Evolutionary conservation across 1,140 invertebrate genomes (phyloP).

Genomic region (Drosophila miranda): DNA sequence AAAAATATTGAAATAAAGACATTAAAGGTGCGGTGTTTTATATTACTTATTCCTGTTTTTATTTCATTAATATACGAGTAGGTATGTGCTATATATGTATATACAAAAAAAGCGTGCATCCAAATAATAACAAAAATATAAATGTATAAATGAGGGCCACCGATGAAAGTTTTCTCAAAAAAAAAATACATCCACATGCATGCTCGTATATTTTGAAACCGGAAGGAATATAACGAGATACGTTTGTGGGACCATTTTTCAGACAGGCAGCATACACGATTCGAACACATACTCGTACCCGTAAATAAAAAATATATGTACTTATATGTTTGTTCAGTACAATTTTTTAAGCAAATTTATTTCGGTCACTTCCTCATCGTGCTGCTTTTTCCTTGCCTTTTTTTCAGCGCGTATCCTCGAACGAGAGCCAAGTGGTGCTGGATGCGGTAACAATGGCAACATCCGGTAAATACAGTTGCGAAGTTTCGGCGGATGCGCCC

Average conservation of each 20-base stretch:
- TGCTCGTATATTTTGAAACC: slow-evolving; percentile 20
- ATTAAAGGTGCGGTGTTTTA: too few relatives aligned
- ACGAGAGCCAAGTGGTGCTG: slow-evolving; percentile 86
- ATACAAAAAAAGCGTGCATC: too few relatives aligned
- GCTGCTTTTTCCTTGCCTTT: slow-evolving; percentile 27
- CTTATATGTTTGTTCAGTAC: slow-evolving; percentile 21
- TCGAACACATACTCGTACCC: too few relatives aligned
- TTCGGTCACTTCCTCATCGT: slow-evolving; percentile 30
- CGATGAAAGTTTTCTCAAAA: slow-evolving; percentile 3
- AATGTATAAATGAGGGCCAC: slow-evolving; percentile 50
- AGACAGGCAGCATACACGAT: slow-evolving; percentile 6
- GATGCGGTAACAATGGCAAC: slow-evolving; percentile 85
- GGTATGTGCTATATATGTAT: too few relatives aligned
- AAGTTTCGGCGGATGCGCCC: slow-evolving; percentile 92
- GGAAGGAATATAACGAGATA: slow-evolving; percentile 54
- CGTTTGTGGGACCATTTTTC: slow-evolving; percentile 52
- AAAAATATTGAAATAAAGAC: too few relatives aligned
- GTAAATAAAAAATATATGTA: slow-evolving; percentile 21
- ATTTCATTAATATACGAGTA: too few relatives aligned
- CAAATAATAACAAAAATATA: background rate
- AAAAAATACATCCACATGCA: background rate
- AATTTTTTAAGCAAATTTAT: slow-evolving; percentile 50
- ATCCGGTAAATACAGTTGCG: slow-evolving; percentile 89
- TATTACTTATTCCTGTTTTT: too few relatives aligned
- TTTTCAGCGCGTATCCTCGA: slow-evolving; percentile 84